Evolutionary conservation across 2,888 invertebrate genomes (phyloP), one percentile per base, ranked within the genome.

Genomic region (Pheosia gnoma): DNA sequence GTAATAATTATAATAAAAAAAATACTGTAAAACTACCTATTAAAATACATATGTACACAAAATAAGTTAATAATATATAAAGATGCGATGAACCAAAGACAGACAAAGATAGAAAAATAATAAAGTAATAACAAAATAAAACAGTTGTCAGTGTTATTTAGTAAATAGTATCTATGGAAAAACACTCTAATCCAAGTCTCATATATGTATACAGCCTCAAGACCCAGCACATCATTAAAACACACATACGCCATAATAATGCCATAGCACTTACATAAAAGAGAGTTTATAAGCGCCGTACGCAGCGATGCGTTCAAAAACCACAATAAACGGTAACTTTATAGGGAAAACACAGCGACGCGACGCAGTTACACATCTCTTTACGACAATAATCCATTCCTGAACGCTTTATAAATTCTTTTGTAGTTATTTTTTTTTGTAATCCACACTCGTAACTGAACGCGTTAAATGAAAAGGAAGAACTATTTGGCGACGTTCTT

Each of bases 341-440:
- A 89, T 82, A 75, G 74, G 72, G 67, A 77, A 70, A 79, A 79
- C 78, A 74, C 77, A 72, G 72, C 72, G 72, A 67, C 75, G 76
- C 74, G 77, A 78, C 67, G 75, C 77, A 74, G 74, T 84, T 82
- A 81, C 79, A 71, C 71, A 78, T 81, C 83, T 82, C 84, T 90
- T 90, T 89, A 89, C 75, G 85, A 83, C 86, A 80, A 89, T 91
- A 89, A 91, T 90, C 87, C 83, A 83, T 86, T 86, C 79, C 79
- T 83, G 80, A 89, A 86, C 79, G 83, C 77, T 84, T 87, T 84
- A 73, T 80, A 80, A 84, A 84, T 84, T 84, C 81, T 70, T 80
- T 79, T 72, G 72, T 72, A 67, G 69, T 65, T 66, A 36, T 57
- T 75, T 74, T 74, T 75, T 77, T 79, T 83, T 79, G 79, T 81